A percentile compares a stretch with the other conserved stretches of the same genome.
phyloP scores from a whole-genome alignment of 1,140 invertebrate genomes.

The Brachystomella parvula region DNA sequence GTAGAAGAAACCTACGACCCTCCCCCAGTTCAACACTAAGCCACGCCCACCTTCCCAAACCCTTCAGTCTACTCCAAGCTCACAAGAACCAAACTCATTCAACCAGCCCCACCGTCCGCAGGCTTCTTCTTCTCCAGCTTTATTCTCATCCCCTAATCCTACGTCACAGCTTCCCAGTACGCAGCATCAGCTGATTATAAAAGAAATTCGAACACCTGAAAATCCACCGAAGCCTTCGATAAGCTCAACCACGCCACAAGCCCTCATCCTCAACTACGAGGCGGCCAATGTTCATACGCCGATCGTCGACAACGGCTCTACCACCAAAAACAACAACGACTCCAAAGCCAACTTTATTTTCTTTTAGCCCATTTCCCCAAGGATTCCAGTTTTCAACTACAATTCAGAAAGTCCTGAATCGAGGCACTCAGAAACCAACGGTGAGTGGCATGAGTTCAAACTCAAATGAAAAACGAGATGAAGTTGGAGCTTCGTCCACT shows the following conservation, averaged over 20 bases:
- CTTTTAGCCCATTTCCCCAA: neutral
- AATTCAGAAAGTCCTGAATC: slow-evolving; percentile 21
- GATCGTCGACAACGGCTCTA: neutral
- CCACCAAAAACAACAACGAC: neutral
- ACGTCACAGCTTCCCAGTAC: neutral
- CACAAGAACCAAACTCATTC: no score
- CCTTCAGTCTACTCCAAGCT: no score
- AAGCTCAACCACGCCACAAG: neutral
- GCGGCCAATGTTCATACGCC: slow-evolving; percentile 4
- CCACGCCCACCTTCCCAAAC: slow-evolving; percentile 13
- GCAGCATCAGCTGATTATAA: slow-evolving; percentile 30
- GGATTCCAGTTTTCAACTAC: slow-evolving; percentile 14
- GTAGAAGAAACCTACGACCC: slow-evolving; percentile 25
- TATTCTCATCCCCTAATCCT: no score
- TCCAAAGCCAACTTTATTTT: neutral
- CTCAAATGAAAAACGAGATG: neutral
- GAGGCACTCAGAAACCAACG: slow-evolving; percentile 6
- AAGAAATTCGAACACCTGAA: slow-evolving; percentile 27
- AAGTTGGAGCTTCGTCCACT: neutral
- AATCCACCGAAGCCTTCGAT: slow-evolving; percentile 11
- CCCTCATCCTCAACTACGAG: neutral
- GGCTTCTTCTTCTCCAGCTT: slow-evolving; percentile 13
- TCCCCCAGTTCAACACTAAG: slow-evolving; percentile 15
- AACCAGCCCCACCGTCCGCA: neutral
- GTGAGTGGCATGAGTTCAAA: neutral